Conservation (phyloP, 1,140 invertebrate species). For the Platyscapa corneri region DNA sequence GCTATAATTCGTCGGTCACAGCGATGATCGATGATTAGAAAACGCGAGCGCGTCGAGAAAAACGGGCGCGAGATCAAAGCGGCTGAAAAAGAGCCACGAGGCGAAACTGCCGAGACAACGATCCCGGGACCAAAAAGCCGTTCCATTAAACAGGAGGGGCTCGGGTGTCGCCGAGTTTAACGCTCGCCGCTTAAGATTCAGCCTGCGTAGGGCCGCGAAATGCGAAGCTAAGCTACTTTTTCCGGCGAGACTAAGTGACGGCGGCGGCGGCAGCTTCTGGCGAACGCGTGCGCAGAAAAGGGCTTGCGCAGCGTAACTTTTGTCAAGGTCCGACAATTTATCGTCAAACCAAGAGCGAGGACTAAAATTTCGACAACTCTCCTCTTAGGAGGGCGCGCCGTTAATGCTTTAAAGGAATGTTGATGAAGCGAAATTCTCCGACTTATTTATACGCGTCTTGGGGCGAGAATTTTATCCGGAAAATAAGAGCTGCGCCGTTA, state of each 20-base stretch:
- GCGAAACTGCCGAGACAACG: neutral
- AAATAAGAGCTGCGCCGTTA: neutral
- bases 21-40: too few relatives aligned
- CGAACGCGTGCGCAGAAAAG: neutral
- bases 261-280: neutral
- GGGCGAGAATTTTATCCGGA: neutral
- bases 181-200: slow-evolving; percentile 32
- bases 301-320: slow-evolving; percentile 6
- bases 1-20: too few relatives aligned
- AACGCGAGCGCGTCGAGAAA: neutral
- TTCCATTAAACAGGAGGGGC: too few relatives aligned
- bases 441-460: neutral
- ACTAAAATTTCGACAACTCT: slow-evolving; percentile 26
- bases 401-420: slow-evolving; percentile 19
- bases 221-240: slow-evolving; percentile 20
- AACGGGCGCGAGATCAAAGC: slow-evolving; percentile 2
- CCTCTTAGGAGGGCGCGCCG: neutral
- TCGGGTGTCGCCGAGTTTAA: too few relatives aligned
- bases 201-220: neutral
- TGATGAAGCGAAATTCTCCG: slow-evolving; percentile 12
- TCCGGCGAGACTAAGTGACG: neutral
- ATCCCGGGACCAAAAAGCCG: neutral
- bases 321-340: slow-evolving; percentile 11
- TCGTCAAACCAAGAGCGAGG: neutral
- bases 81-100: neutral